Conservation (phyloP, 2,113 vertebrate species). For the Larimichthys polyactis region DNA sequence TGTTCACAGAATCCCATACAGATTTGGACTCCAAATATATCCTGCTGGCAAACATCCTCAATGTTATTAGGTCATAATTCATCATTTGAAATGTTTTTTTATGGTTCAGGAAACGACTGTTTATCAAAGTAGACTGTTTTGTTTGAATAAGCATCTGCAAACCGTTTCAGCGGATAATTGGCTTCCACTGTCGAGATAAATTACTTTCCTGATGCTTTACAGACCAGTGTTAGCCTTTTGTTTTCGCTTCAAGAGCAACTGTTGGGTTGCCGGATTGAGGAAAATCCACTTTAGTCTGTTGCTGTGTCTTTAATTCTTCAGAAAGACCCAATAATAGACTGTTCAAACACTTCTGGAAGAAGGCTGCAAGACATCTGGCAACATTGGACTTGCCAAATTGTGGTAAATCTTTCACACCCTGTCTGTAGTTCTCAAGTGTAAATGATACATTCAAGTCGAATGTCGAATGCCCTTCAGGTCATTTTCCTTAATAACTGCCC, state of each 20-base stretch:
- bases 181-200: neutral
- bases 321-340: neutral
- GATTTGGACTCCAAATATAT: constrained; percentile 15
- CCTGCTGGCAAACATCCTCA: neutral
- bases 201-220: neutral
- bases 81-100: constrained; percentile 9
- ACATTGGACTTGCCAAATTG: neutral
- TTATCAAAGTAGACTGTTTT: neutral
- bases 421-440: neutral
- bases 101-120: neutral
- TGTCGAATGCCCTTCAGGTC: neutral
- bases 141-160: neutral
- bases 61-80: neutral
- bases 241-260: neutral
- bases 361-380: neutral
- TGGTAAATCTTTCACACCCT: neutral
- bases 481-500: constrained; percentile 85
- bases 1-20: neutral
- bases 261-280: neutral
- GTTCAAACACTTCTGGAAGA: neutral
- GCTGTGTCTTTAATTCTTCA: neutral
- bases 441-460: too few species aligned
- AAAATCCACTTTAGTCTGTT: neutral
- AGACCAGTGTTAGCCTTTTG: neutral
- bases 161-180: neutral